These are phyloP conservation scores for Drosophila oshimai DNA, from an alignment of 1,140 invertebrate species.

Conservation along the genomic window DNA sequence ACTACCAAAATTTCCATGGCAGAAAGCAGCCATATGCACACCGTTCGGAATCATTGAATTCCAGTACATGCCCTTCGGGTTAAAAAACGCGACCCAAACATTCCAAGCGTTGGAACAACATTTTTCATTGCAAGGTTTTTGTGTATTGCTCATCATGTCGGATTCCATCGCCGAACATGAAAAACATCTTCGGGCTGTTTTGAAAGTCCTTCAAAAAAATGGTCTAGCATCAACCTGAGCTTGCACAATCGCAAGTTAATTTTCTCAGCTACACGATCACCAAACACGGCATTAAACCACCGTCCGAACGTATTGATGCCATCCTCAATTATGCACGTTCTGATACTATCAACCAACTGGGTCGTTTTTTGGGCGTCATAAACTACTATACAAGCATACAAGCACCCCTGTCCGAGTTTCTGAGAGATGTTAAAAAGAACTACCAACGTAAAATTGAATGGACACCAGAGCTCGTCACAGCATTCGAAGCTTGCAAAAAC, in stretches of 20 bases:
- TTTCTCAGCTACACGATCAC: neutral
- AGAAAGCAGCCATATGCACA: too few relatives aligned
- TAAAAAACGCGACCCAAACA: neutral
- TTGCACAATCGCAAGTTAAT: neutral
- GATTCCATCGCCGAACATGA: conserved; percentile 50
- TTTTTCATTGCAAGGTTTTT: too few relatives aligned
- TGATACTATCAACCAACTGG: too few relatives aligned
- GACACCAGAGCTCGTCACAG: too few relatives aligned
- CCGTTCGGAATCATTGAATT: conserved; percentile 1
- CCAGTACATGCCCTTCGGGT: neutral
- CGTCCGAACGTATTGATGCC: neutral
- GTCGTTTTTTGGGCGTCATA: too few relatives aligned
- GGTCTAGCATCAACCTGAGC: too few relatives aligned
- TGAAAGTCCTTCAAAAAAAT: too few relatives aligned
- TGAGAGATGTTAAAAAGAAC: too few relatives aligned
- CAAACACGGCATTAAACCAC: neutral
- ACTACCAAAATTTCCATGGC: conserved; percentile 8
- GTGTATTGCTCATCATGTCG: conserved; percentile 71
- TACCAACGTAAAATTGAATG: too few relatives aligned
- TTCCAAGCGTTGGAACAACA: neutral
- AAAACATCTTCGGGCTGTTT: conserved; percentile 60
- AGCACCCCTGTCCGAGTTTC: too few relatives aligned
- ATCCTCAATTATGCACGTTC: neutral
- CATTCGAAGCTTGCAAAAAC: too few relatives aligned
- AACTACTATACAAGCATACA: too few relatives aligned